phyloP scores from a whole-genome alignment of 2,113 vertebrate genomes.

The crab-eating macaque (Macaca fascicularis) region T2T-MFA8v1.1 NC_088381.1:56908001-56908500 shows the following conservation, averaged over 20 bases:
- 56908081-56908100: background rate
- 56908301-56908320: background rate
- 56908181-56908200: background rate
- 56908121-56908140: background rate
- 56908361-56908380: conserved; percentile 43
- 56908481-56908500: too few species aligned
- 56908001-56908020: fast-evolving
- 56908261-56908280: background rate
- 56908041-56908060: background rate
- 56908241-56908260: background rate
- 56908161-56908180: background rate
- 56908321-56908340: background rate
- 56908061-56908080: background rate
- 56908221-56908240: background rate
- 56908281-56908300: background rate
- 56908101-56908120: background rate
- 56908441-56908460: too few species aligned
- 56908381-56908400: background rate
- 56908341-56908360: background rate
- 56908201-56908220: background rate
- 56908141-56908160: background rate
- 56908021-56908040: background rate
- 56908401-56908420: background rate
- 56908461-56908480: too few species aligned
- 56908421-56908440: too few species aligned